These are phyloP conservation scores for Aethes cnicana DNA, from an alignment of 2,888 invertebrate species.

Conservation along the genomic window DNA sequence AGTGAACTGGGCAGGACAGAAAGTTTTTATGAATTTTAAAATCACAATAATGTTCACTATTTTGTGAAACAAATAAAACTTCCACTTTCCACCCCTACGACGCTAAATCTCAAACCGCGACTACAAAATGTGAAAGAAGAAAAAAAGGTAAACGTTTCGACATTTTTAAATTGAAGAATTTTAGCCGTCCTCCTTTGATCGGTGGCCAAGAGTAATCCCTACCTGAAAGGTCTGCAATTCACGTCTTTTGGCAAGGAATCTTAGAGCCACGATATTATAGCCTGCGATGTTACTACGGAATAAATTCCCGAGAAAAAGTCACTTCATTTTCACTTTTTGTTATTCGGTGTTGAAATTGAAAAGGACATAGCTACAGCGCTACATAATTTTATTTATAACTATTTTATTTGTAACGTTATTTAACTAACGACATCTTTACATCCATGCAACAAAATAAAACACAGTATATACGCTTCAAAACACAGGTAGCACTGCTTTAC, in stretches of 20 bases:
- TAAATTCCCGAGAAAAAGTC: background rate
- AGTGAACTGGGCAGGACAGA: too few species aligned
- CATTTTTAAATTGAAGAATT: constrained; percentile 30
- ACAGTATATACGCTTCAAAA: too few species aligned
- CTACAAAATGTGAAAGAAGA: constrained; percentile 11
- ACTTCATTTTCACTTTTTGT: background rate
- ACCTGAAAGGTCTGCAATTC: constrained; percentile 60
- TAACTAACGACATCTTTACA: too few species aligned
- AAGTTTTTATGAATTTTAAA: too few species aligned
- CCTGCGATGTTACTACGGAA: constrained; percentile 5
- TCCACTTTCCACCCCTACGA: background rate
- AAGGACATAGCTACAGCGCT: too few species aligned
- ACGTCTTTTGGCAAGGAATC: constrained; percentile 68
- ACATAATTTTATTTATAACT: too few species aligned
- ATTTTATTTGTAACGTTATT: too few species aligned
- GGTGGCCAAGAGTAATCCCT: constrained; percentile 63
- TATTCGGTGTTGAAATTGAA: too few species aligned
- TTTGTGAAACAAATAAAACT: too few species aligned
- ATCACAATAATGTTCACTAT: too few species aligned
- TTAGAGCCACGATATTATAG: constrained; percentile 49
- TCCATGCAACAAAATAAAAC: too few species aligned
- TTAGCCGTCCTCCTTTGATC: constrained; percentile 49
- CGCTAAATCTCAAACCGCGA: constrained; percentile 10
- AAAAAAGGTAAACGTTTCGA: constrained; percentile 29
- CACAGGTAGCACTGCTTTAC: too few species aligned